These are phyloP conservation scores for Tyto alba DNA, from an alignment of 2,113 vertebrate genomes.

Conservation along the genomic window DNA sequence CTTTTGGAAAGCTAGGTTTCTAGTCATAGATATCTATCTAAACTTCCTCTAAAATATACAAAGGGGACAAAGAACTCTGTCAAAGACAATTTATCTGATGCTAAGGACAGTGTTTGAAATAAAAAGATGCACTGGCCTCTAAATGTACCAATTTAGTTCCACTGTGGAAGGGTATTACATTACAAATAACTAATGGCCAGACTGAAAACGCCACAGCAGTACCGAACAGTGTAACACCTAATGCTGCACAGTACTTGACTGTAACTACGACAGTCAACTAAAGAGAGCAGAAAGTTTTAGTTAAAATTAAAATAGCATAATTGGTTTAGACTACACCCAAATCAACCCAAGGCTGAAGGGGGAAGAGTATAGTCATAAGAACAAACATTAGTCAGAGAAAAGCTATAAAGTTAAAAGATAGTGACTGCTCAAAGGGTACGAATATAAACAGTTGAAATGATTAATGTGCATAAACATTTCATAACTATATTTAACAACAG, in stretches of 20 bases:
- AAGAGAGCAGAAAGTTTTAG: background rate
- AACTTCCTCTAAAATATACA: background rate
- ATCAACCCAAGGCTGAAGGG: background rate
- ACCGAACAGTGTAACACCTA: background rate
- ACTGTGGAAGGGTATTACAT: background rate
- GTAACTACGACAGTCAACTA: background rate
- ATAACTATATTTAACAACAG: background rate
- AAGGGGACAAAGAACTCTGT: background rate
- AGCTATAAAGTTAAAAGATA: background rate
- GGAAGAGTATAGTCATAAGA: background rate
- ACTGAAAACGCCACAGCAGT: background rate
- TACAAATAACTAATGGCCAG: background rate
- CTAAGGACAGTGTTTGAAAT: background rate
- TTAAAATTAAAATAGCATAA: background rate
- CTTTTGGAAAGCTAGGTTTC: background rate
- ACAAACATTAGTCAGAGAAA: background rate
- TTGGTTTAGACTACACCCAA: background rate
- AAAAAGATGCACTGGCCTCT: background rate
- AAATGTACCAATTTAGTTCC: background rate
- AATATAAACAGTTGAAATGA: background rate
- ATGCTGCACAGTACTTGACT: background rate
- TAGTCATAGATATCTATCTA: background rate
- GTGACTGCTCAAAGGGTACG: background rate
- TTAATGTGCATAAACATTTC: background rate
- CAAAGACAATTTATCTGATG: background rate